A percentile compares a stretch with the other conserved stretches of the same genome.
Evolutionary conservation across 1,140 invertebrate species (phyloP).

Genomic region (Brachionus koreanus): DNA sequence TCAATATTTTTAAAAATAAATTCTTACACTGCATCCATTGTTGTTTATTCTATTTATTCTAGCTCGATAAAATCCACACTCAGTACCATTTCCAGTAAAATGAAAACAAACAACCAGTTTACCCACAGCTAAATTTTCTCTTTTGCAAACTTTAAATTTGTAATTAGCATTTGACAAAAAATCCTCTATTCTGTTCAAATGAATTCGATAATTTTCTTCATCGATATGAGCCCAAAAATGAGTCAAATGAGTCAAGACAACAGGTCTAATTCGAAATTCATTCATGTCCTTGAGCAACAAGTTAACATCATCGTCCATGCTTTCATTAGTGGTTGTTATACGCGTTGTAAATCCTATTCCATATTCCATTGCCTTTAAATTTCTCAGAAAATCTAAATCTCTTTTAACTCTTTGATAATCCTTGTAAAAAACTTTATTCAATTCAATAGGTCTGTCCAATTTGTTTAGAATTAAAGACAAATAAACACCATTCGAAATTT

Average conservation of each 20-base stretch:
- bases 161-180: background rate
- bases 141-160: background rate
- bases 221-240: constrained; percentile 40
- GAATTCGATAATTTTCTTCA: background rate
- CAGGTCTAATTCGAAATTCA: constrained; percentile 2
- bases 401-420: background rate
- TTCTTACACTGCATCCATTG: background rate
- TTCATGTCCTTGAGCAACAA: background rate
- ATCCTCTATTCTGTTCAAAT: background rate
- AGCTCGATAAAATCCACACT: constrained; percentile 21
- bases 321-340: background rate
- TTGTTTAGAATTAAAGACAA: background rate
- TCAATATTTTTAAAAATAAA: background rate
- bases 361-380: background rate
- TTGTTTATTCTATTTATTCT: background rate
- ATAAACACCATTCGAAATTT: constrained; percentile 31
- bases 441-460: background rate
- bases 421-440: background rate
- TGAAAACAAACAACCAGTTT: constrained; percentile 22
- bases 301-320: background rate
- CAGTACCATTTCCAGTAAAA: constrained; percentile 20
- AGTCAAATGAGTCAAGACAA: constrained; percentile 11
- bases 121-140: background rate
- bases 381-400: constrained; percentile 20
- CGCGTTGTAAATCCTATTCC: background rate